Percentiles rank a stretch among this genome's conserved stretches.
Conservation (phyloP, 1,140 invertebrate genomes). For the Musca domestica region DNA sequence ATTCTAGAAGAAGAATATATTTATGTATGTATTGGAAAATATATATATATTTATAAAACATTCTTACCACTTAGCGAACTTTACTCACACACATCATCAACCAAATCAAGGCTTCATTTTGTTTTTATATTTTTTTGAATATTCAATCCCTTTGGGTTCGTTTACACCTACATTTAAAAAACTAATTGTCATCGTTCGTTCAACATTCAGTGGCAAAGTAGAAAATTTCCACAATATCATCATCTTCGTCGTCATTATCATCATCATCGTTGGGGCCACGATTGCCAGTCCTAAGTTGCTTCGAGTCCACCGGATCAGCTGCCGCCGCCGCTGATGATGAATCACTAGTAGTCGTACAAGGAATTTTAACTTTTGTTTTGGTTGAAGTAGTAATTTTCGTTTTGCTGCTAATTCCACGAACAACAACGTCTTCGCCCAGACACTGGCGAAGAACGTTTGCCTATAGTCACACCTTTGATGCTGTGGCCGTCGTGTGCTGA, state of each 20-base stretch:
- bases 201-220: conserved; percentile 50
- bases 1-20: too few relatives aligned
- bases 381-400: neutral
- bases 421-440: conserved; percentile 22
- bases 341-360: neutral
- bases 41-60: too few relatives aligned
- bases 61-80: too few relatives aligned
- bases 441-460: conserved; percentile 30
- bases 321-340: neutral
- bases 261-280: neutral
- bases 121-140: too few relatives aligned
- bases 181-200: neutral
- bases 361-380: neutral
- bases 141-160: neutral
- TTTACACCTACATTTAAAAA: neutral
- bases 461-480: conserved; percentile 54
- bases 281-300: neutral
- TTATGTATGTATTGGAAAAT: too few relatives aligned
- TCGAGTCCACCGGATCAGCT: neutral
- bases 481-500: conserved; percentile 38
- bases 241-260: neutral
- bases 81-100: too few relatives aligned
- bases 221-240: conserved; percentile 41
- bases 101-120: neutral
- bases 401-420: conserved; percentile 6